Conservation (phyloP, 1,140 invertebrate species). For the Drosophila bipectinata region DNA sequence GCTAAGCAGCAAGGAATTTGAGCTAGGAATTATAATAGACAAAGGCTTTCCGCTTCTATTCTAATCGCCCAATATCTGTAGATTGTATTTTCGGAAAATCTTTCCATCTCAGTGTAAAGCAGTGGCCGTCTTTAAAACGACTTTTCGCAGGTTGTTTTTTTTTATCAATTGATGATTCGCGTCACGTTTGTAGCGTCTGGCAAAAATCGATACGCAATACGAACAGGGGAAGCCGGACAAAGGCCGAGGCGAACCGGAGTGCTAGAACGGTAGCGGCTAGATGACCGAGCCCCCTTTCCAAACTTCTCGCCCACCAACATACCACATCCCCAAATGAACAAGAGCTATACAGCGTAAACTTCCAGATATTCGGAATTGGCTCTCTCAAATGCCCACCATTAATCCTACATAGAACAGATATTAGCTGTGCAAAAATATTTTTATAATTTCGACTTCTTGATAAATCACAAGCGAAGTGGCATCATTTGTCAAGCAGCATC, state of each 20-base stretch:
- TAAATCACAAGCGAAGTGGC: conserved; percentile 64
- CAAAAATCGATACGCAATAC: conserved; percentile 60
- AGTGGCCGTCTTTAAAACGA: conserved; percentile 22
- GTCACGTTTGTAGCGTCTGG: conserved; percentile 76
- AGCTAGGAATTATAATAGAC: too few relatives aligned
- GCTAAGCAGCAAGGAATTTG: background rate
- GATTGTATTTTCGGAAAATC: background rate
- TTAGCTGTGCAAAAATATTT: conserved; percentile 52
- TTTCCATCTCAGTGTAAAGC: conserved; percentile 2
- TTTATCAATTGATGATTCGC: conserved; percentile 55
- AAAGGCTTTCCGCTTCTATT: too few relatives aligned
- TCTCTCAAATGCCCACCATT: conserved; percentile 43
- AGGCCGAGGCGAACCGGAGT: conserved; percentile 48
- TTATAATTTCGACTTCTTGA: conserved; percentile 70
- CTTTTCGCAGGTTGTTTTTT: conserved; percentile 29
- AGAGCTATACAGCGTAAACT: conserved; percentile 61
- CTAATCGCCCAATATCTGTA: background rate
- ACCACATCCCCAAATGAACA: background rate
- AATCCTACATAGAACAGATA: conserved; percentile 58
- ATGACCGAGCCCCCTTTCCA: background rate
- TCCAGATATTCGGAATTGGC: background rate
- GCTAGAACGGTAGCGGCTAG: conserved; percentile 8
- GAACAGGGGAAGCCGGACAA: conserved; percentile 46
- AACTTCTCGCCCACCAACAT: background rate
- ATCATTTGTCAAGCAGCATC: conserved; percentile 71